A percentile compares a stretch with the other conserved stretches of the same genome.
phyloP scores from a whole-genome alignment of 92 coral and sea anemone species.

The Palythoa grandis region DNA sequence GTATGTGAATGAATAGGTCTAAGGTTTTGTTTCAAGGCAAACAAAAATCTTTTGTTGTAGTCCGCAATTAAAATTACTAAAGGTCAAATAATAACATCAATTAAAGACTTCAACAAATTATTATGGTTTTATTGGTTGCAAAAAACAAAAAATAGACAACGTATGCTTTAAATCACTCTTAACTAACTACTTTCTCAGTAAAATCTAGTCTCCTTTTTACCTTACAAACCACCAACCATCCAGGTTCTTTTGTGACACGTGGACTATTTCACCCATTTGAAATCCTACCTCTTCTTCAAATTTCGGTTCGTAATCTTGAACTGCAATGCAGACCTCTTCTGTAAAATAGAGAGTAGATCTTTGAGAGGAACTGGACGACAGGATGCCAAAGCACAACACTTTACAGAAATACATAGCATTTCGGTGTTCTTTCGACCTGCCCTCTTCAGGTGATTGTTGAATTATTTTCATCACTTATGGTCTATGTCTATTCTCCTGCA shows the following conservation, averaged over 20 bases:
- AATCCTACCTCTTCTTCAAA: constrained; percentile 83
- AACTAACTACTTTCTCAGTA: neutral
- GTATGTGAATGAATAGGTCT: no score
- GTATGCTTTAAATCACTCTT: neutral
- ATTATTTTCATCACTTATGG: no score
- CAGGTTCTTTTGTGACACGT: constrained; percentile 83
- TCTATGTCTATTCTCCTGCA: no score
- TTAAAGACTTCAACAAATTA: neutral
- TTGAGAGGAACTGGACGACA: no score
- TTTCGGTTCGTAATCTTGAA: constrained; percentile 71
- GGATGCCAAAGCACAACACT: no score
- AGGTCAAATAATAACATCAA: neutral
- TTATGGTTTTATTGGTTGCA: neutral
- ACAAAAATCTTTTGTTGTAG: no score
- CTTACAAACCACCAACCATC: constrained; percentile 95
- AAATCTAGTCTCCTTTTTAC: constrained; percentile 37
- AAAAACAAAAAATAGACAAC: no score
- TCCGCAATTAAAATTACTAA: no score
- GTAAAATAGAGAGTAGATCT: neutral
- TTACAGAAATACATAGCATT: no score
- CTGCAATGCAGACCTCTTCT: constrained; percentile 88
- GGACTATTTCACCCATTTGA: constrained; percentile 78
- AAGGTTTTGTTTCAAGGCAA: no score
- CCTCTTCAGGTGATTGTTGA: no score
- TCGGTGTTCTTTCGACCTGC: no score